Conservation (phyloP, 2,888 invertebrate genomes). For the Synergus japonicus region DNA sequence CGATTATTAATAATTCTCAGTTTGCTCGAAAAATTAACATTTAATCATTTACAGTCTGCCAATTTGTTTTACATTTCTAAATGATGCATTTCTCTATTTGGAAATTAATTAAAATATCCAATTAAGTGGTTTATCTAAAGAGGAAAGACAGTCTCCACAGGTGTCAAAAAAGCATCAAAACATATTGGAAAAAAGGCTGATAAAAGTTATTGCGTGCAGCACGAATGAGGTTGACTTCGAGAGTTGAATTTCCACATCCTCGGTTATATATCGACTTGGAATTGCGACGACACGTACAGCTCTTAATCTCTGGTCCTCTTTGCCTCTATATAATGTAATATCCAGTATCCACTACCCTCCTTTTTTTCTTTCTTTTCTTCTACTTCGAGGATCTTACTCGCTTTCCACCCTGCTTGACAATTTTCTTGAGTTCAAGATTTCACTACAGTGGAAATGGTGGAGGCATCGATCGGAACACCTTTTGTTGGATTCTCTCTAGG, state of each 20-base stretch:
- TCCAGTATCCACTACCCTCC: conserved; percentile 2
- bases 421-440: conserved; percentile 34
- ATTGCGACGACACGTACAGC: conserved; percentile 32
- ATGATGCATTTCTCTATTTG: not conserved
- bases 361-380: not conserved
- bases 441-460: not conserved
- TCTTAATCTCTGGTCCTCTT: conserved; percentile 31
- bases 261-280: conserved; percentile 12
- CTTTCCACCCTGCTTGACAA: conserved; percentile 21
- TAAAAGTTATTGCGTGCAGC: conserved; percentile 39
- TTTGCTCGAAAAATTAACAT: not conserved
- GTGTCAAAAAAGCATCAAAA: conserved; percentile 30
- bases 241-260: conserved; percentile 17
- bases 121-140: conserved; percentile 36
- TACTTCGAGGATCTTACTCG: not conserved
- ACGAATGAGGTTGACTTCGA: conserved; percentile 32
- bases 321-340: not conserved
- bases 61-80: not conserved
- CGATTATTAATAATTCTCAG: not conserved
- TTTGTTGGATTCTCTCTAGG: conserved; percentile 51
- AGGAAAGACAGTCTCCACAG: conserved; percentile 19
- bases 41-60: not conserved
- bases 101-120: conserved; percentile 26
- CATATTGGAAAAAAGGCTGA: conserved; percentile 25
- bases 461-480: conserved; percentile 32